Conservation (phyloP, 2,797 vertebrate genomes). For the Valencia hispanica region DNA sequence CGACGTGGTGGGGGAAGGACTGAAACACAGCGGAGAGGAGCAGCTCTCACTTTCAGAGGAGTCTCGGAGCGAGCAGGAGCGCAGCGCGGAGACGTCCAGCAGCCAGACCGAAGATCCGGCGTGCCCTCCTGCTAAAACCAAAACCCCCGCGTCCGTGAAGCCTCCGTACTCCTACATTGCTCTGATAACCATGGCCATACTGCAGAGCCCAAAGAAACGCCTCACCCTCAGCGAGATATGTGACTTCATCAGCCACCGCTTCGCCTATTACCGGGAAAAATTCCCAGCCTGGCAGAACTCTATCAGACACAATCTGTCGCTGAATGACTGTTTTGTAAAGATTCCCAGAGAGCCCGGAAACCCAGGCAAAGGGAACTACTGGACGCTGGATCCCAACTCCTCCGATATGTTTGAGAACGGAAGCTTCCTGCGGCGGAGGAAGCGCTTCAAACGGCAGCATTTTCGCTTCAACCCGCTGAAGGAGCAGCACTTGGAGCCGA, state of each 20-base stretch:
- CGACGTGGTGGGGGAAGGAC: slow-evolving; percentile 83
- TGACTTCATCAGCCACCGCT: slow-evolving; percentile 90
- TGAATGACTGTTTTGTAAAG: slow-evolving; percentile 87
- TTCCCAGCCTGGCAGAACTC: slow-evolving; percentile 91
- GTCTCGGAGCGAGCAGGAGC: slow-evolving; percentile 51
- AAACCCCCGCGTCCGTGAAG: slow-evolving; percentile 79
- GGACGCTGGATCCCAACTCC: slow-evolving; percentile 91
- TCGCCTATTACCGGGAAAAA: slow-evolving; percentile 87
- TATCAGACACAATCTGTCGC: slow-evolving; percentile 86
- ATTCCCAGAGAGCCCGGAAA: slow-evolving; percentile 89
- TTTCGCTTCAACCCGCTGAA: slow-evolving; percentile 74
- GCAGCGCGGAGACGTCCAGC: slow-evolving; percentile 45
- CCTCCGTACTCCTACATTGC: slow-evolving; percentile 92
- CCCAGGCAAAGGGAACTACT: slow-evolving; percentile 90
- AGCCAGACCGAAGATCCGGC: slow-evolving; percentile 49
- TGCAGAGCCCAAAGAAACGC: slow-evolving; percentile 88
- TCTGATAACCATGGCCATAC: slow-evolving; percentile 91
- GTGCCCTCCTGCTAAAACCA: slow-evolving; percentile 54
- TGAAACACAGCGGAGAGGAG: slow-evolving; percentile 73
- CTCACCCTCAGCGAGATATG: slow-evolving; percentile 92
- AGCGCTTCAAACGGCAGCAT: slow-evolving; percentile 88
- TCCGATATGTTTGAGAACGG: slow-evolving; percentile 93
- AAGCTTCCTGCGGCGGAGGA: slow-evolving; percentile 88
- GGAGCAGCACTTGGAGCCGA: slow-evolving; percentile 76
- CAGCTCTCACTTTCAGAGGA: slow-evolving; percentile 59